A percentile compares a stretch with the other conserved stretches of the same genome.
phyloP scores from a whole-genome alignment of 2,797 vertebrate genomes.

The Macrochelys suwanniensis region DNA sequence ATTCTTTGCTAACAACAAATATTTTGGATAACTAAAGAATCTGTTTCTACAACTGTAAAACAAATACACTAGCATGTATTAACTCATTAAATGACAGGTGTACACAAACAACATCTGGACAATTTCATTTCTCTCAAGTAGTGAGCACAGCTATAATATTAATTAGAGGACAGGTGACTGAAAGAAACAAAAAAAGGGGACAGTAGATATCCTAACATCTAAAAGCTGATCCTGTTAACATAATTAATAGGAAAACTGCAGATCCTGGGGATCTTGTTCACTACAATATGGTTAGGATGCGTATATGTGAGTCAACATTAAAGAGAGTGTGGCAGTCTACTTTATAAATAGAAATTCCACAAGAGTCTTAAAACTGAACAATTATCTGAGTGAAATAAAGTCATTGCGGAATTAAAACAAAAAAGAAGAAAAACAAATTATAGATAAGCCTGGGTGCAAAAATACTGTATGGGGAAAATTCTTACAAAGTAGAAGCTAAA shows the following conservation, averaged over 20 bases:
- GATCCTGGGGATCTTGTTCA: not conserved
- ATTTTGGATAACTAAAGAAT: slow-evolving; percentile 51
- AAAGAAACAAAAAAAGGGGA: not conserved
- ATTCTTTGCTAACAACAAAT: slow-evolving; percentile 57
- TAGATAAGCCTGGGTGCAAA: not conserved
- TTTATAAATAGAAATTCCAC: not conserved
- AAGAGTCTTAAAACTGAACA: not conserved
- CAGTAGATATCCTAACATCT: too few relatives aligned
- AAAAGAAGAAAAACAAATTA: not conserved
- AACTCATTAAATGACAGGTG: slow-evolving; percentile 61
- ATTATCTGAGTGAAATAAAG: not conserved
- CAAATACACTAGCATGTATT: slow-evolving; percentile 46
- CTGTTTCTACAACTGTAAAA: slow-evolving; percentile 55
- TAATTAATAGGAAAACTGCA: not conserved
- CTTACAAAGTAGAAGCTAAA: not conserved
- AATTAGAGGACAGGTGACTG: not conserved
- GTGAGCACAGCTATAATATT: not conserved
- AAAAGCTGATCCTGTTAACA: not conserved
- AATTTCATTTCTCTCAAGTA: slow-evolving; percentile 39
- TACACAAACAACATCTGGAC: slow-evolving; percentile 71
- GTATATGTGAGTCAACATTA: not conserved
- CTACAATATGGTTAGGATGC: not conserved
- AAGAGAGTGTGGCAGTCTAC: not conserved
- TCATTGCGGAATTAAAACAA: not conserved
- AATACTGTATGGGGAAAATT: slow-evolving; percentile 2